Evolutionary conservation across 2,888 invertebrate species (phyloP).

Genomic region (Perdita meconis): DNA sequence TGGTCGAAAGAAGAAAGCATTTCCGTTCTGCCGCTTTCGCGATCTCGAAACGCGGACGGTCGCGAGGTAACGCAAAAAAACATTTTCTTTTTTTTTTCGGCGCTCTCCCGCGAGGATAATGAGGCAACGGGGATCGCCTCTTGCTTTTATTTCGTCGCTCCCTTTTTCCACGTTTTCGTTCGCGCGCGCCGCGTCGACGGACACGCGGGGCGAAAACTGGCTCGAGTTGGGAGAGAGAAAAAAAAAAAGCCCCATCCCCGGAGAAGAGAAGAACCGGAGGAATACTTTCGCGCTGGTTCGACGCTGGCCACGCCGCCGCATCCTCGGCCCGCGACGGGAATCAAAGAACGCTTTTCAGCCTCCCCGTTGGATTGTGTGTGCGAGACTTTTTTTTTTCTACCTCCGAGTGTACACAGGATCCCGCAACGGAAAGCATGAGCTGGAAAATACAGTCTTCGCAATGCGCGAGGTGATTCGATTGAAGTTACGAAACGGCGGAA

Average conservation of each 20-base stretch:
- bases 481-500: slow-evolving; percentile 5
- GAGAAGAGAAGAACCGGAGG: slow-evolving; percentile 16
- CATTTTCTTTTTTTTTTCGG: too few species aligned
- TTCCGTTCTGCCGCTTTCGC: slow-evolving; percentile 1
- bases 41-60: background rate
- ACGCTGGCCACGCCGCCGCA: slow-evolving; percentile 15
- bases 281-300: slow-evolving; percentile 26
- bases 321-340: slow-evolving; percentile 9
- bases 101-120: slow-evolving; percentile 31
- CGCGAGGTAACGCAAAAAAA: slow-evolving; percentile 39
- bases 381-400: background rate
- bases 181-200: slow-evolving; percentile 23
- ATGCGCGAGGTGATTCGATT: slow-evolving; percentile 20
- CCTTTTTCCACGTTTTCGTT: background rate
- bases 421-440: background rate
- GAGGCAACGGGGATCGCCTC: slow-evolving; percentile 38
- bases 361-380: background rate
- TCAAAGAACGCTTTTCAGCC: slow-evolving; percentile 32
- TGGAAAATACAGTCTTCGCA: slow-evolving; percentile 1
- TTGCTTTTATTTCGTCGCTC: slow-evolving; percentile 13
- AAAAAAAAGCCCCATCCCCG: background rate
- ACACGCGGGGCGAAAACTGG: slow-evolving; percentile 31
- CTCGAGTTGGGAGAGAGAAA: slow-evolving; percentile 7
- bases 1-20: background rate
- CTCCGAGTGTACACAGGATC: background rate